Evolutionary conservation across 2,797 vertebrate species (phyloP).

Genomic region (Holocentrus rufus): DNA sequence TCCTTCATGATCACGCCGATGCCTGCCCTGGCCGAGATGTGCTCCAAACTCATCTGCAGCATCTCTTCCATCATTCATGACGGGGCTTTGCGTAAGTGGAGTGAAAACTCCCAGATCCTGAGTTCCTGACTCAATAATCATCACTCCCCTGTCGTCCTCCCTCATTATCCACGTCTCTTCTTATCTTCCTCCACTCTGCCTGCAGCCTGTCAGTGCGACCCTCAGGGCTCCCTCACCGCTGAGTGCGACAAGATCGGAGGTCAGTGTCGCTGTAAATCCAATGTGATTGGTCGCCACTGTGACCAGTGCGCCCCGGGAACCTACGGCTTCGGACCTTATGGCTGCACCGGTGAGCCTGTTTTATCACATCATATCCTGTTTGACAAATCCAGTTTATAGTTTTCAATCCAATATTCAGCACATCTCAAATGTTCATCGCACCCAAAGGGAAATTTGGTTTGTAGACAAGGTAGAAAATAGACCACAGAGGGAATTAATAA

Average conservation of each 20-base stretch:
- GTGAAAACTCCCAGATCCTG: neutral
- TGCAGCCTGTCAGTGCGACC: slow-evolving; percentile 88
- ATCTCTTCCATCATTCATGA: slow-evolving; percentile 86
- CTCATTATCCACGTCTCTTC: neutral
- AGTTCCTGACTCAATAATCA: no score
- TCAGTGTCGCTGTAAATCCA: slow-evolving; percentile 86
- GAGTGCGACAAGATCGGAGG: slow-evolving; percentile 86
- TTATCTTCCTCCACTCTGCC: neutral
- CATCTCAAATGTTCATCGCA: no score
- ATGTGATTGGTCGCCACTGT: slow-evolving; percentile 85
- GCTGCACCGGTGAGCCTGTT: slow-evolving; percentile 84
- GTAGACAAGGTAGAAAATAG: no score
- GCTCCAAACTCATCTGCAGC: slow-evolving; percentile 86
- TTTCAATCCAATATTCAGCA: neutral
- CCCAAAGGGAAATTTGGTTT: no score
- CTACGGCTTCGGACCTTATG: slow-evolving; percentile 84
- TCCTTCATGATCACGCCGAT: slow-evolving; percentile 84
- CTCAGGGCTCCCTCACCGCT: slow-evolving; percentile 86
- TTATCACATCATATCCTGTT: neutral
- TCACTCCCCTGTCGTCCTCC: neutral
- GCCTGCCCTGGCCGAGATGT: slow-evolving; percentile 81
- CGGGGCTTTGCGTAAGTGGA: slow-evolving; percentile 83
- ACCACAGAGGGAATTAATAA: no score
- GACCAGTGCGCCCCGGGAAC: slow-evolving; percentile 85
- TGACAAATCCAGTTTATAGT: neutral